Conservation (phyloP, 1,140 invertebrate genomes). For the Protaetia brevitarsis region DNA sequence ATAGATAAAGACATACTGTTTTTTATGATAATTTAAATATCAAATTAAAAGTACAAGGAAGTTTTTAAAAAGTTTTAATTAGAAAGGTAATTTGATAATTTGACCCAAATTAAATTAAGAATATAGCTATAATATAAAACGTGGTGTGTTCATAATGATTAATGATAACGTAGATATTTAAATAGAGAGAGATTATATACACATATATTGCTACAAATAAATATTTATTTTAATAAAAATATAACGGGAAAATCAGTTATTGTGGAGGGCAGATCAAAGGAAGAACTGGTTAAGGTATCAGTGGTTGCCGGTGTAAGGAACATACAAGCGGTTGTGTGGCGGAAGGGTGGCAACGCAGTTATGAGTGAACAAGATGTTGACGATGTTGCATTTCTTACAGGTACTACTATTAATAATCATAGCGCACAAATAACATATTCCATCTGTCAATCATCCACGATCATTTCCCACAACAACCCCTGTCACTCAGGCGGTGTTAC, state of each 20-base stretch:
- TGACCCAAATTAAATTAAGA: neutral
- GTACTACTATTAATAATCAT: slow-evolving; percentile 51
- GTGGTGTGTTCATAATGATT: neutral
- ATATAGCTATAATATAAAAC: neutral
- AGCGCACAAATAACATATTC: slow-evolving; percentile 43
- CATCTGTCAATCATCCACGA: slow-evolving; percentile 42
- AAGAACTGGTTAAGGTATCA: slow-evolving; percentile 48
- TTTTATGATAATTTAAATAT: neutral
- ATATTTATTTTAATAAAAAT: neutral
- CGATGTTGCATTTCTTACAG: slow-evolving; percentile 88
- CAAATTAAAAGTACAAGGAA: neutral
- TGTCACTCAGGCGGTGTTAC: slow-evolving; percentile 50
- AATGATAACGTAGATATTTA: neutral
- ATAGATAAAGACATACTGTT: too few relatives aligned
- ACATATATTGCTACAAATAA: neutral
- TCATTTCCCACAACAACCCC: slow-evolving; percentile 42
- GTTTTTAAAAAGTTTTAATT: too few relatives aligned
- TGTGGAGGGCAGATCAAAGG: slow-evolving; percentile 43
- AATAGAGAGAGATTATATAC: neutral
- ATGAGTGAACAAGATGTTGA: slow-evolving; percentile 89
- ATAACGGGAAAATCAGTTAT: slow-evolving; percentile 29
- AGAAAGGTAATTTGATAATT: neutral
- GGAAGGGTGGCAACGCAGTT: slow-evolving; percentile 40
- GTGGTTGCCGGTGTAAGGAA: slow-evolving; percentile 46
- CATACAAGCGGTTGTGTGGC: slow-evolving; percentile 50